Percentiles rank a stretch among this genome's conserved stretches.
These are phyloP conservation scores for Odontophorus gujanensis DNA, from an alignment of 2,113 vertebrate genomes.

Conservation along the genomic window DNA sequence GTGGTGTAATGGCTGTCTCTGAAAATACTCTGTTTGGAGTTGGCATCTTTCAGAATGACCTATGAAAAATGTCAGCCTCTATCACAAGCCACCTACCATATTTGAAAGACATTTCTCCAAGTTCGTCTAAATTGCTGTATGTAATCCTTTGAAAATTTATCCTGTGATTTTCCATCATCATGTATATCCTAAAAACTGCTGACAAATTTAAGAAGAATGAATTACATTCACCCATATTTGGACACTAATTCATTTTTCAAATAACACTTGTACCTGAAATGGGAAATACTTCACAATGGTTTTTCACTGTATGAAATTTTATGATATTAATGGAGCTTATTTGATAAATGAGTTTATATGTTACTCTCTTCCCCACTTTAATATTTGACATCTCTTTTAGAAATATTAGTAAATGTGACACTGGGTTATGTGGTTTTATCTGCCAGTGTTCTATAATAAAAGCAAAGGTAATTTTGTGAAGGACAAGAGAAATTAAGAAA, in stretches of 20 bases:
- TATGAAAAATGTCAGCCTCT: slow-evolving; percentile 7
- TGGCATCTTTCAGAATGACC: background rate
- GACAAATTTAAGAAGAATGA: background rate
- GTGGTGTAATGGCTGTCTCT: background rate
- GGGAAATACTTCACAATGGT: background rate
- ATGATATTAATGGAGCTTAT: background rate
- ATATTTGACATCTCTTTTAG: background rate
- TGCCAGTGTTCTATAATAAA: background rate
- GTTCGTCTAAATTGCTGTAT: background rate
- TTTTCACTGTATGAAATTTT: background rate
- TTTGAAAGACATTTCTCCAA: background rate
- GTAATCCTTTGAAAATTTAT: background rate
- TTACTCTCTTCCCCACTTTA: background rate
- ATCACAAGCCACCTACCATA: background rate
- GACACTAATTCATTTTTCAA: background rate
- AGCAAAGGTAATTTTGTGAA: background rate
- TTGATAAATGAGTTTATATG: background rate
- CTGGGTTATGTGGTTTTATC: background rate
- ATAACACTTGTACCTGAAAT: background rate
- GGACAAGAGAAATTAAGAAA: background rate
- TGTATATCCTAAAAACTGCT: background rate
- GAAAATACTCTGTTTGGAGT: background rate
- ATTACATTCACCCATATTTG: background rate
- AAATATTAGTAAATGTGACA: background rate
- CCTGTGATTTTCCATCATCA: background rate